A percentile compares a stretch with the other conserved stretches of the same genome.
phyloP scores from a whole-genome alignment of 1,140 invertebrate species.

The Monomorium pharaonis region DNA sequence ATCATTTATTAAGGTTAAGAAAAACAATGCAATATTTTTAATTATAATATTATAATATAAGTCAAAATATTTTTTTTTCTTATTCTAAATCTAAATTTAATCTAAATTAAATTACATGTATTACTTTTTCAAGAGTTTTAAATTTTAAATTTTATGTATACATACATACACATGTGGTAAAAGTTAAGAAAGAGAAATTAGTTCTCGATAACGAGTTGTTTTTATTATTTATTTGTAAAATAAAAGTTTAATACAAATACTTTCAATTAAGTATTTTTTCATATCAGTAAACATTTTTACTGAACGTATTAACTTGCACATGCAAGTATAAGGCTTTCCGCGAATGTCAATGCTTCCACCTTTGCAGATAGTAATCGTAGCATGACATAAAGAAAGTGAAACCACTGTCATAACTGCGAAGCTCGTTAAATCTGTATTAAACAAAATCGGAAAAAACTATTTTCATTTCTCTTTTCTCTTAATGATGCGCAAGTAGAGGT shows the following conservation, averaged over 20 bases:
- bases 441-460: neutral
- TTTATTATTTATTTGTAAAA: neutral
- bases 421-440: slow-evolving; percentile 24
- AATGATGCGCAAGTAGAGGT: neutral
- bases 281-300: neutral
- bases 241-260: neutral
- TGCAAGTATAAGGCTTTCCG: neutral
- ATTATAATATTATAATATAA: neutral
- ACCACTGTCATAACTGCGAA: neutral
- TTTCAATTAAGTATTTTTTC: neutral
- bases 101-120: too few species aligned
- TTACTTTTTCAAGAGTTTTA: neutral
- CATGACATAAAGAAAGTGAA: slow-evolving; percentile 14
- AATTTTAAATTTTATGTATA: neutral
- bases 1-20: neutral
- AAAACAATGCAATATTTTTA: neutral
- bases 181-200: neutral
- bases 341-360: neutral
- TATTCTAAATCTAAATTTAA: neutral
- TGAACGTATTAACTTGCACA: neutral
- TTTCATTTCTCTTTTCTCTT: slow-evolving; percentile 20
- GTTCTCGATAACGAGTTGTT: neutral
- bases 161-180: neutral
- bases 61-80: neutral
- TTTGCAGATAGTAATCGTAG: neutral